phyloP scores from a whole-genome alignment of 2,888 invertebrate species.

The Philereme transversata region DNA sequence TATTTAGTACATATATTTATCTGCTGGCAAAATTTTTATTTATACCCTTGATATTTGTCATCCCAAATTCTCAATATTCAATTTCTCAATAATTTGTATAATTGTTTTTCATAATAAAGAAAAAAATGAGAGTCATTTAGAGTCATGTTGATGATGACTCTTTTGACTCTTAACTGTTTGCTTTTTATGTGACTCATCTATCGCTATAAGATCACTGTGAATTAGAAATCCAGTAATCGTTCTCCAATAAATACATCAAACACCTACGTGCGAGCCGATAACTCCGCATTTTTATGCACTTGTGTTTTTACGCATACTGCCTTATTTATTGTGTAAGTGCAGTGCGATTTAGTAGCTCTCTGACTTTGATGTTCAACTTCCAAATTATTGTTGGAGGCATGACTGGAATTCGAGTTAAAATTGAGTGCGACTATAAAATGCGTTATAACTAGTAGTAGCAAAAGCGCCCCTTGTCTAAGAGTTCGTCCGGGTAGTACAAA shows the following conservation, averaged over 20 bases:
- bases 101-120: too few species aligned
- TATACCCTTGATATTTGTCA: too few species aligned
- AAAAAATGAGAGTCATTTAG: too few species aligned
- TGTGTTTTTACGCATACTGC: conserved; percentile 12
- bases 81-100: too few species aligned
- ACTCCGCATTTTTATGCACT: conserved; percentile 34
- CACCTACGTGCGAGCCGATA: conserved; percentile 35
- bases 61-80: too few species aligned
- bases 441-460: too few species aligned
- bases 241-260: conserved; percentile 37
- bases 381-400: conserved; percentile 13
- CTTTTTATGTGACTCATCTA: not conserved
- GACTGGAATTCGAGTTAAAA: not conserved
- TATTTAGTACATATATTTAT: too few species aligned
- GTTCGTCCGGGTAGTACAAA: too few species aligned
- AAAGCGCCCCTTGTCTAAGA: too few species aligned
- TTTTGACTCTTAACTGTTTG: not conserved
- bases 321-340: conserved; percentile 23
- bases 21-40: too few species aligned
- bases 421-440: too few species aligned
- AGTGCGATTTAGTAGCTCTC: conserved; percentile 35
- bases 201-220: not conserved
- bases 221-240: conserved; percentile 34
- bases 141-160: not conserved
- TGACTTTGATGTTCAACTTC: conserved; percentile 25